A percentile compares a stretch with the other conserved stretches of the same genome.
phyloP scores from a whole-genome alignment of 2,888 invertebrate species.

The Mythimna impura region DNA sequence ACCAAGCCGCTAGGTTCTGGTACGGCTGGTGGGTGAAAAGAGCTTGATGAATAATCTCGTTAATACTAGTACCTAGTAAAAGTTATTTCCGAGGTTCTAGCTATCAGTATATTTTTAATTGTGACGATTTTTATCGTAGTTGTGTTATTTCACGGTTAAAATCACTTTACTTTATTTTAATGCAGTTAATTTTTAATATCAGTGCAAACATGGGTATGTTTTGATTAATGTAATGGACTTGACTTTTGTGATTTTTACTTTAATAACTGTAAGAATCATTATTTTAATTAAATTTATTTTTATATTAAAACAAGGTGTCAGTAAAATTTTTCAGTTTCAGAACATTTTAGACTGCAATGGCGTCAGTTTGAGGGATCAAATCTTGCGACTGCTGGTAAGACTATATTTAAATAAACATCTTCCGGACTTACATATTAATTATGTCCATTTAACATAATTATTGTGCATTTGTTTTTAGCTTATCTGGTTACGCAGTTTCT shows the following conservation, averaged over 20 bases:
- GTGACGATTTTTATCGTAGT: slow-evolving; percentile 4
- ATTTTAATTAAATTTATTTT: background rate
- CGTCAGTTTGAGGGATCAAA: background rate
- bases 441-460: too few relatives aligned
- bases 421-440: too few relatives aligned
- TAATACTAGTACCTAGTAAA: too few relatives aligned
- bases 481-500: too few relatives aligned
- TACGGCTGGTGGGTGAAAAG: too few relatives aligned
- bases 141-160: slow-evolving; percentile 32
- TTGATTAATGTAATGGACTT: slow-evolving; percentile 47
- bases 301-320: background rate
- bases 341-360: slow-evolving; percentile 6
- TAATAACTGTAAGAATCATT: slow-evolving; percentile 37
- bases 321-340: slow-evolving; percentile 8
- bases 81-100: background rate
- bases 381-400: slow-evolving; percentile 6
- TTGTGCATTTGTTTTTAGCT: too few relatives aligned
- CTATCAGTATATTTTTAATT: background rate
- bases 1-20: too few relatives aligned
- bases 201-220: slow-evolving; percentile 14
- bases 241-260: slow-evolving; percentile 20
- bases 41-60: too few relatives aligned
- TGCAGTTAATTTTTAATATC: background rate
- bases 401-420: too few relatives aligned
- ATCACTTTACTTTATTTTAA: background rate